Evolutionary conservation across 2,888 invertebrate genomes (phyloP).

Genomic region (Plutella xylostella): DNA sequence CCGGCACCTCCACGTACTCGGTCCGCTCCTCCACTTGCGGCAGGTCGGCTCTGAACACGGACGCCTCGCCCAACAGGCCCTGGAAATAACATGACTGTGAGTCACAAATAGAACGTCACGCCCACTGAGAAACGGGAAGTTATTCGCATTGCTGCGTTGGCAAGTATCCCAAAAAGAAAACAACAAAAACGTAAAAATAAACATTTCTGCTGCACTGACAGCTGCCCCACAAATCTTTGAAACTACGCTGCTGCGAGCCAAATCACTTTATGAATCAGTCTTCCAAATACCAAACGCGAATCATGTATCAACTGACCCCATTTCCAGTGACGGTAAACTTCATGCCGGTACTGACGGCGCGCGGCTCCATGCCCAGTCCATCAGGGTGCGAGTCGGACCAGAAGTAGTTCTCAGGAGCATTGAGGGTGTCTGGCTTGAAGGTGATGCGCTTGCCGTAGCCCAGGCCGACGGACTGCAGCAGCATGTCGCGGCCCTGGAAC

Average conservation of each 20-base stretch:
- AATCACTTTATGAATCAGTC: no score
- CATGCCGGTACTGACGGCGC: slow-evolving; percentile 76
- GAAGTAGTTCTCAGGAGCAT: slow-evolving; percentile 75
- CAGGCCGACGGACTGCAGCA: slow-evolving; percentile 75
- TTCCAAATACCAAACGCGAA: no score
- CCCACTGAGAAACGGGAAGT: no score
- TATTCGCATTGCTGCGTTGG: background rate
- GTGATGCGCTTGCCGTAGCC: slow-evolving; percentile 83
- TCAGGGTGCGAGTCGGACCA: slow-evolving; percentile 84
- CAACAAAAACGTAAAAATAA: no score
- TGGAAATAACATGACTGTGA: no score
- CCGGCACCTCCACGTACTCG: slow-evolving; percentile 64
- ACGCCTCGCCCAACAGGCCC: slow-evolving; percentile 73
- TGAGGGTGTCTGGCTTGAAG: slow-evolving; percentile 73
- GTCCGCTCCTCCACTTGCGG: slow-evolving; percentile 76
- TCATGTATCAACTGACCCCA: slow-evolving; percentile 53
- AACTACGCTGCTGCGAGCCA: no score
- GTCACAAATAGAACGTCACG: no score
- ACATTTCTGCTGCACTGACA: slow-evolving; percentile 7
- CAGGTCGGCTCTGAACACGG: slow-evolving; percentile 75
- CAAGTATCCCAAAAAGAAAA: slow-evolving; percentile 22
- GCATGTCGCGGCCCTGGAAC: slow-evolving; percentile 73
- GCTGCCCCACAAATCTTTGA: no score
- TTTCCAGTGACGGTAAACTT: slow-evolving; percentile 73
- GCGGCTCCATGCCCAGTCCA: slow-evolving; percentile 76